Conservation (phyloP, 1,140 invertebrate genomes). For the Euschistus heros region DNA sequence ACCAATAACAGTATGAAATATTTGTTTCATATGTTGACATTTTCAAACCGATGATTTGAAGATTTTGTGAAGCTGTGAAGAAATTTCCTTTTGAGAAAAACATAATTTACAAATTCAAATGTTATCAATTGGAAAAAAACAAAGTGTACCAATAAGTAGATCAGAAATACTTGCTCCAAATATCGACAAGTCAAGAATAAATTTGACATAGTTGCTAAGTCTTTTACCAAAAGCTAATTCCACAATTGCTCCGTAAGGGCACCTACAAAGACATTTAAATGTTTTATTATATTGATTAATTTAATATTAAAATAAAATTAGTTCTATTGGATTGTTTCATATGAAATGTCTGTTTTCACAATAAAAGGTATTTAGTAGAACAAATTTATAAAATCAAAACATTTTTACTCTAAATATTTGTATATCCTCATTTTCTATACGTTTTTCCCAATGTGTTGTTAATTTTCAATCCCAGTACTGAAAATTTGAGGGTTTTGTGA, state of each 20-base stretch:
- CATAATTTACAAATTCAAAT: neutral
- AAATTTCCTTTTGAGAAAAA: neutral
- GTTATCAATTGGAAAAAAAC: neutral
- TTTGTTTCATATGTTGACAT: conserved; percentile 46
- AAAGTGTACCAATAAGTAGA: conserved; percentile 56
- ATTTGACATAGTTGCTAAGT: conserved; percentile 46
- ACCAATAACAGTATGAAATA: conserved; percentile 65
- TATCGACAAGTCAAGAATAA: conserved; percentile 58
- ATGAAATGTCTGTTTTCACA: too few relatives aligned
- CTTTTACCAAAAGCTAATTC: conserved; percentile 54
- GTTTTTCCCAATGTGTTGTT: too few relatives aligned
- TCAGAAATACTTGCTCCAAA: conserved; percentile 66
- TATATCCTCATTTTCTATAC: too few relatives aligned
- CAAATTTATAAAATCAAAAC: too few relatives aligned
- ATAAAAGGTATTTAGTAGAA: too few relatives aligned
- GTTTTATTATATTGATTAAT: too few relatives aligned
- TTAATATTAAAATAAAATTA: too few relatives aligned
- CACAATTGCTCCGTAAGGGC: conserved; percentile 63
- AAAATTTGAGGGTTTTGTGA: too few relatives aligned
- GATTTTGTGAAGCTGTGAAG: conserved; percentile 54
- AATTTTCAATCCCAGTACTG: too few relatives aligned
- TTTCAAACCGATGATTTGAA: conserved; percentile 58
- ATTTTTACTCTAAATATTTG: too few relatives aligned
- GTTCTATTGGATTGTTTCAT: too few relatives aligned
- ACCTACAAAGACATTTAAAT: conserved; percentile 40